Conservation (phyloP, 2,888 invertebrate genomes). For the Netelia virgata region DNA sequence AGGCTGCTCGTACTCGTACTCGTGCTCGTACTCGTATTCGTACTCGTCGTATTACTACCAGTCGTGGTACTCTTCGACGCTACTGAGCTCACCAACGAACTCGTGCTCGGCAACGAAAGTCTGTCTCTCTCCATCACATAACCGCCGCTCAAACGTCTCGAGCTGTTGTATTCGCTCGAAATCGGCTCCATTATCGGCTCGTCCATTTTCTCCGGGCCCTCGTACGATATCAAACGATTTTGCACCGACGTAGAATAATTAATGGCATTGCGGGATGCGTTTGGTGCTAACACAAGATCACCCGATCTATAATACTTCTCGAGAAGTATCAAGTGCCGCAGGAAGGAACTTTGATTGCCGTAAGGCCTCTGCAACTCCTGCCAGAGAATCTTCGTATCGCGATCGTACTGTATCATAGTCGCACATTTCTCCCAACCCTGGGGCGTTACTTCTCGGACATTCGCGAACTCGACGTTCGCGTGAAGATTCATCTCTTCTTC, state of each 20-base stretch:
- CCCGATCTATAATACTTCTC: constrained; percentile 94
- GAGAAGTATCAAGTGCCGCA: constrained; percentile 92
- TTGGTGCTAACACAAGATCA: constrained; percentile 90
- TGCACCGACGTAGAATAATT: constrained; percentile 93
- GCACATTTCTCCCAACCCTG: constrained; percentile 94
- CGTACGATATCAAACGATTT: constrained; percentile 91
- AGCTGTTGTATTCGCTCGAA: constrained; percentile 77
- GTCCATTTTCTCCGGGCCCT: constrained; percentile 85
- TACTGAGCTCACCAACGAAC: constrained; percentile 57
- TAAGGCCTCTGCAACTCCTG: constrained; percentile 94
- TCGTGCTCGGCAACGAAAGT: constrained; percentile 72
- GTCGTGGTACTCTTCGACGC: constrained; percentile 40
- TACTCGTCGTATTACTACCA: constrained; percentile 1
- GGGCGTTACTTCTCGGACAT: constrained; percentile 90
- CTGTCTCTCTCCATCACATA: constrained; percentile 80
- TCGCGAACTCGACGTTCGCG: constrained; percentile 91
- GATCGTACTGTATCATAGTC: constrained; percentile 92
- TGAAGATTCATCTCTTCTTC: constrained; percentile 93
- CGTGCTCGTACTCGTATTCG: constrained; percentile 18
- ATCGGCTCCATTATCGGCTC: constrained; percentile 81
- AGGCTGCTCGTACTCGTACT: constrained; percentile 34
- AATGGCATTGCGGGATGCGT: constrained; percentile 90
- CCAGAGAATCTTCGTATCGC: constrained; percentile 93
- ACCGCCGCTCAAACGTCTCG: constrained; percentile 81
- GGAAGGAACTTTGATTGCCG: constrained; percentile 94